Conservation (phyloP, 2,797 vertebrate species). For the Xiphorhynchus erythropygius region DNA sequence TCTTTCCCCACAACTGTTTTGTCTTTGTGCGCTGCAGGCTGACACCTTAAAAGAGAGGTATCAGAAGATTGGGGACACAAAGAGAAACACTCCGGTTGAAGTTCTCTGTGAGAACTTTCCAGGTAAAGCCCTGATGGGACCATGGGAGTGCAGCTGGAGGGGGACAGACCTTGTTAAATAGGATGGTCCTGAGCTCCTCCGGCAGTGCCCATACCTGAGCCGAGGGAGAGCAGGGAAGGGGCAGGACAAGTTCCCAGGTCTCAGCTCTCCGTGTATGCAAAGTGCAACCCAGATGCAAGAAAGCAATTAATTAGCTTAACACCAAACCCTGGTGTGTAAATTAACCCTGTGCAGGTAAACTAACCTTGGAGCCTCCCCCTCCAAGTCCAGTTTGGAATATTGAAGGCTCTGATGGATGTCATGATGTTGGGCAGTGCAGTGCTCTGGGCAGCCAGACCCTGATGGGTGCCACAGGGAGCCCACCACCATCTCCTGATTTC, state of each 20-base stretch:
- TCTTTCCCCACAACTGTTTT: constrained; percentile 53
- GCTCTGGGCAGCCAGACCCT: neutral
- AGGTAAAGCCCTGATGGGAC: constrained; percentile 76
- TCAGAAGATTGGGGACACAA: constrained; percentile 98
- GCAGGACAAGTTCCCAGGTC: neutral
- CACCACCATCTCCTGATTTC: neutral
- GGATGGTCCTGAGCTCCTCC: neutral
- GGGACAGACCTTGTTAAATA: neutral
- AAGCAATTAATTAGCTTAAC: neutral
- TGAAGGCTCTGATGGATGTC: neutral
- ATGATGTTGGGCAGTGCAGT: accelerated
- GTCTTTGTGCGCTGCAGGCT: constrained; percentile 80
- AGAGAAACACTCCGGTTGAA: constrained; percentile 97
- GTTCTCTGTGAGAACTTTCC: constrained; percentile 99
- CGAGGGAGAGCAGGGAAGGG: neutral
- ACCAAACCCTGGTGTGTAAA: neutral
- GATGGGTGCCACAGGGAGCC: neutral
- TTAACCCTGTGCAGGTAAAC: neutral
- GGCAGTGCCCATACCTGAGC: neutral
- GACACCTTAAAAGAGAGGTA: constrained; percentile 98
- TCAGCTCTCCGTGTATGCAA: neutral
- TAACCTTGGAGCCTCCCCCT: neutral
- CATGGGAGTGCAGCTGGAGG: neutral
- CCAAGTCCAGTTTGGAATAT: neutral
- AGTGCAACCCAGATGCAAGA: neutral